Base-by-base conservation (phyloP, 2,113 vertebrate genomes). In the Psilopsiagon aymara region DNA sequence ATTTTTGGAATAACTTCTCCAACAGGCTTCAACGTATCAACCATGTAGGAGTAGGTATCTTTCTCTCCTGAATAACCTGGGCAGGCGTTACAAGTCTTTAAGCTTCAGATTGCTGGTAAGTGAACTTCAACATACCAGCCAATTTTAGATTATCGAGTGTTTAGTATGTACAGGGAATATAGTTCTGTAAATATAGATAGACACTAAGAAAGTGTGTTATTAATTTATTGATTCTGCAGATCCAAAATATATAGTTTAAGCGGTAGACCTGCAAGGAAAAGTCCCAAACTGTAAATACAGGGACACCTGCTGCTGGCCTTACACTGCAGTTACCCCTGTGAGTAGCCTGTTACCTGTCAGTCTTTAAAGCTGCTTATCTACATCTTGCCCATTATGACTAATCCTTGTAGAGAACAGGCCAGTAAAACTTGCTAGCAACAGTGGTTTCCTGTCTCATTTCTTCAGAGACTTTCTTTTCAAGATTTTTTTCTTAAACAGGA, bases 401-500 rank as follows among this genome's bases (percentile, higher is more conserved):
- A 70, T 70, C 27, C 23, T 51, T 81, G 25, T 57, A 78, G 43
- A 71, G 23, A 33, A 39, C 20, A 43, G 52, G 74, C 19, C 31
- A 89, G 49, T 64, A 66, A 82, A 84, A 52, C 27, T 23, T 69
- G 23, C 1, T 71, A 92, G 83, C 66, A 80, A 75, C 86, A 94
- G 74, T 94, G 86, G 86, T 85, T 89, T 94, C 92, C 92, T 85
- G 29, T 91, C 92, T 89, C 78, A 66, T 94, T 91, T 89, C 73
- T 86, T 93, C 47, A 97, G 81, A 93, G 89, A 87, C 81, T 90
- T 94, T 88, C 70, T 94, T 94, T 95, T 94, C 75, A 96, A 95
- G 94, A 82, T 76, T 66, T 96, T 95, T 96, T 92, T 95, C 95
- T 97, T 95, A 94, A 97, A 97, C 95, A 97, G 96, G 95, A 94